phyloP scores from a whole-genome alignment of 1,140 invertebrate species.

The Drosophila sproati region DNA sequence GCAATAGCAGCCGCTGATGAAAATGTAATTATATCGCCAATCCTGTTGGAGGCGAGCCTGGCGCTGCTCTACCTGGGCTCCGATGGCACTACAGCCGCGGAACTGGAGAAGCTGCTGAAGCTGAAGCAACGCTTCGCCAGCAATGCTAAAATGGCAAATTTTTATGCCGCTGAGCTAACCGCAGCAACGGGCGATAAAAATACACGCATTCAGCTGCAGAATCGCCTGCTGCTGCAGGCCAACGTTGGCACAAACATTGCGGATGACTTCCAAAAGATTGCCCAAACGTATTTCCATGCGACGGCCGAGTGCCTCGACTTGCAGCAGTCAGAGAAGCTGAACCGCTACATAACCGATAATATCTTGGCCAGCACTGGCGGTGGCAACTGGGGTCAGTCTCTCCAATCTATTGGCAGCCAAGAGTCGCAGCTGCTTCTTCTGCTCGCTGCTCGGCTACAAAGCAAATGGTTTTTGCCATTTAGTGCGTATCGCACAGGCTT shows the following conservation, averaged over 20 bases:
- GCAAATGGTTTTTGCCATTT: slow-evolving; percentile 80
- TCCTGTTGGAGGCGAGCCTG: slow-evolving; percentile 66
- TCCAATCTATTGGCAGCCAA: slow-evolving; percentile 16
- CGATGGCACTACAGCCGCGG: slow-evolving; percentile 72
- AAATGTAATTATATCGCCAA: slow-evolving; percentile 74
- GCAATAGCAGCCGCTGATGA: slow-evolving; percentile 45
- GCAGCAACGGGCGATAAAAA: slow-evolving; percentile 51
- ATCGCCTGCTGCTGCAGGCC: slow-evolving; percentile 54
- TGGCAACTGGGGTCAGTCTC: slow-evolving; percentile 47
- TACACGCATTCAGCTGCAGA: slow-evolving; percentile 61
- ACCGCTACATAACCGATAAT: slow-evolving; percentile 44
- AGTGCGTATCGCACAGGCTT: slow-evolving; percentile 74
- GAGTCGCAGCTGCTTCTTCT: slow-evolving; percentile 49
- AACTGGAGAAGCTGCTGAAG: slow-evolving; percentile 60
- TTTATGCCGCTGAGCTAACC: slow-evolving; percentile 62
- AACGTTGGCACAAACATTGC: slow-evolving; percentile 28
- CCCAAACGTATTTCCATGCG: slow-evolving; percentile 78
- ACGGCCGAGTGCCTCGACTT: slow-evolving; percentile 57
- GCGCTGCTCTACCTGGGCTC: slow-evolving; percentile 74
- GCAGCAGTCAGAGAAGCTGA: slow-evolving; percentile 66
- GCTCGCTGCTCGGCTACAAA: slow-evolving; percentile 64
- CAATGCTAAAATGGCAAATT: slow-evolving; percentile 83
- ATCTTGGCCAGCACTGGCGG: slow-evolving; percentile 55
- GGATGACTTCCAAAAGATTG: slow-evolving; percentile 77
- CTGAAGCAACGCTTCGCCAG: slow-evolving; percentile 71